phyloP scores from a whole-genome alignment of 2,113 vertebrate genomes.

The Thamnophis sirtalis region DNA sequence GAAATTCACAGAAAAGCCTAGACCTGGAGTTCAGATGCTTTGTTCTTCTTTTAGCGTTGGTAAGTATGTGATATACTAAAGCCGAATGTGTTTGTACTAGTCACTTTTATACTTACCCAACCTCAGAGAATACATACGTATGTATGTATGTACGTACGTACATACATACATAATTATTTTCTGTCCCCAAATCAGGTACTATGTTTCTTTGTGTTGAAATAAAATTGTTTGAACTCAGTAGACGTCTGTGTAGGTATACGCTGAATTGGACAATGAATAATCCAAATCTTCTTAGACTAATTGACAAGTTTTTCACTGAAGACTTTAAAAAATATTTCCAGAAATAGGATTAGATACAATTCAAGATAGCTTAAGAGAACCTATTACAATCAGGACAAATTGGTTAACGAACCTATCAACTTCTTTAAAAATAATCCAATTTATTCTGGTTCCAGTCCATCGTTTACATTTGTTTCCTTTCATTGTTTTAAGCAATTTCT shows the following conservation, averaged over 20 bases:
- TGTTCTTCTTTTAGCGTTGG: slow-evolving; percentile 96
- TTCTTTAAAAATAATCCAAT: neutral
- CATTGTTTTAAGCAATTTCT: slow-evolving; percentile 26
- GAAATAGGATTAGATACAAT: neutral
- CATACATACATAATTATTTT: too few relatives aligned
- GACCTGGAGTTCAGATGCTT: slow-evolving; percentile 91
- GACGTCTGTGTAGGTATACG: neutral
- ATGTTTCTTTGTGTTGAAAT: too few relatives aligned
- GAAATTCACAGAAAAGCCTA: slow-evolving; percentile 91
- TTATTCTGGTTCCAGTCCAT: neutral
- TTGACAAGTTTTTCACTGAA: neutral
- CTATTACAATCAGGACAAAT: neutral
- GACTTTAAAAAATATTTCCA: neutral
- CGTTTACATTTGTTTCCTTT: neutral
- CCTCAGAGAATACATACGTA: too few relatives aligned
- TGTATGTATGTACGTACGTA: too few relatives aligned
- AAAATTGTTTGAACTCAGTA: neutral
- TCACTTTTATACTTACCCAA: neutral
- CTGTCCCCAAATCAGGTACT: neutral
- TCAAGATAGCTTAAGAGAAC: neutral
- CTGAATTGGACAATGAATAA: neutral
- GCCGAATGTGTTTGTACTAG: neutral
- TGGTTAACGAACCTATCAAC: neutral
- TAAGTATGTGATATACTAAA: slow-evolving; percentile 59
- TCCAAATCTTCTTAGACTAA: neutral